These are phyloP conservation scores for Lepetodrilus schrolli DNA, from an alignment of 2,888 invertebrate genomes.

Conservation along the genomic window DNA sequence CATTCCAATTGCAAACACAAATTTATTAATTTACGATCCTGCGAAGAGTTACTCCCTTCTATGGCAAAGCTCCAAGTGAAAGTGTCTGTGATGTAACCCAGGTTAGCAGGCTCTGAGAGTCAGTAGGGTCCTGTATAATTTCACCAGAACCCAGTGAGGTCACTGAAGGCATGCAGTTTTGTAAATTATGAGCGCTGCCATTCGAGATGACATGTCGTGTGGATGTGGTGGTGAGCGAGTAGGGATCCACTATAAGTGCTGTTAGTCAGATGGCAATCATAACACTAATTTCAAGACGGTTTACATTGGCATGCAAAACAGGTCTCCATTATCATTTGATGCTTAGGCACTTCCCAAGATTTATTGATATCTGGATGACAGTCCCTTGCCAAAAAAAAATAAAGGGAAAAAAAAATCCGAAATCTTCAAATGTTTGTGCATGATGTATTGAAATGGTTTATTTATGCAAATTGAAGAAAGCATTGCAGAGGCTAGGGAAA, in stretches of 20 bases:
- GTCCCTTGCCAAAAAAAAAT: too few relatives aligned
- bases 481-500: not conserved
- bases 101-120: not conserved
- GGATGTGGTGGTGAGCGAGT: not conserved
- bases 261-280: slow-evolving; percentile 7
- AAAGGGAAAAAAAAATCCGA: slow-evolving; percentile 5
- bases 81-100: slow-evolving; percentile 8
- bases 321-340: slow-evolving; percentile 25
- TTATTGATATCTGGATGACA: slow-evolving; percentile 21
- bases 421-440: slow-evolving; percentile 21
- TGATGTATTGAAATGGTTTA: slow-evolving; percentile 13
- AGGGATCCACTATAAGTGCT: slow-evolving; percentile 14
- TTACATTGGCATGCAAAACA: slow-evolving; percentile 26
- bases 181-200: slow-evolving; percentile 25
- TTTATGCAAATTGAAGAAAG: slow-evolving; percentile 18
- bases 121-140: slow-evolving; percentile 7
- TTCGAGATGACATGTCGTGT: slow-evolving; percentile 20
- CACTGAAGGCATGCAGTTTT: slow-evolving; percentile 17
- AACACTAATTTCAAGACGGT: slow-evolving; percentile 19
- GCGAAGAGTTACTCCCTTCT: too few relatives aligned
- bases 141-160: not conserved
- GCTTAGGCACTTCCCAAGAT: slow-evolving; percentile 1
- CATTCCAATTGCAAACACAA: too few relatives aligned
- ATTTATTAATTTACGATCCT: too few relatives aligned
- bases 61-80: not conserved